Base-by-base conservation (phyloP, 2,113 vertebrate genomes). In the Spea multiplicata region DNA sequence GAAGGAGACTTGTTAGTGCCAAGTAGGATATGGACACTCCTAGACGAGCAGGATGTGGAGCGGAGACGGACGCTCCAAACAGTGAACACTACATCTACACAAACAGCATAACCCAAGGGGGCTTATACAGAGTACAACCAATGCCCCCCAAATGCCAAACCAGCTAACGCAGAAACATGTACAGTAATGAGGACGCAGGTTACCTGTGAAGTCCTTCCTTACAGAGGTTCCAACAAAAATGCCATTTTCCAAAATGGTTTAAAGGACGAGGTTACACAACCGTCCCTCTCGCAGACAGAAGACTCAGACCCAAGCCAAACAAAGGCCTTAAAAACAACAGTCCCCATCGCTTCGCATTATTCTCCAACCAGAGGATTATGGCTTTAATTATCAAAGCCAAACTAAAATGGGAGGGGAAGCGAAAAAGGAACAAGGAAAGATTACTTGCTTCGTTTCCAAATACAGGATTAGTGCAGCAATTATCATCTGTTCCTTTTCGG, bases 391-490 rank as follows among this genome's bases (percentile, higher is more conserved):
- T 69, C 67, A 49, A 69, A 49, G 67, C 13, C 47, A 47, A 69
- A 69, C 67, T 49, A 16, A 14, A 64, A 64, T 17, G 16, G 61
- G 61, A 64, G 16, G 61, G 67, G 66, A 46, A 46, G 67, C 7
- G 67, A 69, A 49, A 67, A 8, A 50, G 67, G 67, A 49, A 69
- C 48, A 47, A 69, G 67, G 44, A 67, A 46, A 67, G 66, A 45
- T 67, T 67, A 67, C 10, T 67, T 46, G 45, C 9, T 67, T 67
- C 6, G 46, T 46, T 67, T 67, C 66, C 44, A 67, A 46, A 67
- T 46, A 49, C 67, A 69, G 66, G 67, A 69, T 69, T 69, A 69
- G 67, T 16, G 14, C 46, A 49, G 47, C 67, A 16, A 69, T 69
- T 48, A 69, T 49, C 5, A 47, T 69, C 46, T 16, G 61, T 64